These are phyloP conservation scores for Magallana angulata DNA, from an alignment of 1,140 invertebrate species.

Conservation along the genomic window DNA sequence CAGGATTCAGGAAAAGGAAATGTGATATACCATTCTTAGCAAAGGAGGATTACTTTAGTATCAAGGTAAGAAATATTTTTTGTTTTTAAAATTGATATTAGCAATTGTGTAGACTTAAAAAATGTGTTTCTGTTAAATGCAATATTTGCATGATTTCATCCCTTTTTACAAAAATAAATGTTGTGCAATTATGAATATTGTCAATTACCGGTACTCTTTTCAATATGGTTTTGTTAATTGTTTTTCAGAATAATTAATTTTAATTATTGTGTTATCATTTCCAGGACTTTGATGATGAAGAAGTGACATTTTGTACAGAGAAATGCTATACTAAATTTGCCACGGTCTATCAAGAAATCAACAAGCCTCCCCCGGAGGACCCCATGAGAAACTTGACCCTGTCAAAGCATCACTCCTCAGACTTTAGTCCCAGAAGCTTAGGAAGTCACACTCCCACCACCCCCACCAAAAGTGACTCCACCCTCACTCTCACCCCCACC, in stretches of 20 bases:
- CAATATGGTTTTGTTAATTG: too few species aligned
- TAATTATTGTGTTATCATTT: neutral
- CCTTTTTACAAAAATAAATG: too few species aligned
- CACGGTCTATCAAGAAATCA: constrained; percentile 82
- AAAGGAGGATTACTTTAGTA: constrained; percentile 78
- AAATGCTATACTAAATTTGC: constrained; percentile 92
- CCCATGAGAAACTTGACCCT: neutral
- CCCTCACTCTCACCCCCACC: constrained; percentile 58
- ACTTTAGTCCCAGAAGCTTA: constrained; percentile 23
- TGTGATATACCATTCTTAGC: constrained; percentile 85
- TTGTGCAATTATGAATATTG: too few species aligned
- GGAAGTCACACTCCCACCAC: constrained; percentile 45
- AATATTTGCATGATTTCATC: too few species aligned
- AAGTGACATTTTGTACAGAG: constrained; percentile 87
- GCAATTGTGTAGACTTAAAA: too few species aligned
- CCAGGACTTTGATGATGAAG: constrained; percentile 77
- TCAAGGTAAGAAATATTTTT: constrained; percentile 44
- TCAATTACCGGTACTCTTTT: too few species aligned
- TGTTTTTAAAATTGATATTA: too few species aligned
- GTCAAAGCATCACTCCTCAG: constrained; percentile 59
- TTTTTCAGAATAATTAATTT: too few species aligned
- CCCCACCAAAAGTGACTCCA: constrained; percentile 49
- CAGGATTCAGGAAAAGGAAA: constrained; percentile 87
- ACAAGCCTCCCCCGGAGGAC: constrained; percentile 77
- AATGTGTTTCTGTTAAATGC: too few species aligned